Evolutionary conservation across 2,888 invertebrate species (phyloP).

Genomic region (Lymantria monacha): DNA sequence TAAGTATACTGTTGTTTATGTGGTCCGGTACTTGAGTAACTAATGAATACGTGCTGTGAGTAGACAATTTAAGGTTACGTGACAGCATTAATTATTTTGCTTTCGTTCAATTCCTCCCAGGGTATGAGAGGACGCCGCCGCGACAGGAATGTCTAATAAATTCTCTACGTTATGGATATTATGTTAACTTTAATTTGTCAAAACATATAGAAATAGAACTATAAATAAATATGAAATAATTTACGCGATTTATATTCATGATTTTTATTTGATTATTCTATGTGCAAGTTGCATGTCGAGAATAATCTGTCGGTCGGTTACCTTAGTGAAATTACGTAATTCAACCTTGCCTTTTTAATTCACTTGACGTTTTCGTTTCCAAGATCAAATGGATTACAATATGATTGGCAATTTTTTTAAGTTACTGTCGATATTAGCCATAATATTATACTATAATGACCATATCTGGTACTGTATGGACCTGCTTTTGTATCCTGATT

Average conservation of each 20-base stretch:
- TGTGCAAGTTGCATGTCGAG: background rate
- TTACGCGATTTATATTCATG: too few relatives aligned
- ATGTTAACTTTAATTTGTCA: too few relatives aligned
- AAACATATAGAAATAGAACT: too few relatives aligned
- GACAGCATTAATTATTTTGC: slow-evolving; percentile 57
- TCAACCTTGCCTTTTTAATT: background rate
- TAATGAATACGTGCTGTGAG: slow-evolving; percentile 52
- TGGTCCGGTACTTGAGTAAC: slow-evolving; percentile 35
- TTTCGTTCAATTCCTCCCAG: slow-evolving; percentile 44
- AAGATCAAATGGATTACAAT: too few relatives aligned
- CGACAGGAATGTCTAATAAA: slow-evolving; percentile 8
- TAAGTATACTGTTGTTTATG: too few relatives aligned
- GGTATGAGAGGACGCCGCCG: slow-evolving; percentile 11
- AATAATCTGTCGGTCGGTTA: background rate
- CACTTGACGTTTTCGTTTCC: background rate
- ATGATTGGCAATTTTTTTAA: too few relatives aligned
- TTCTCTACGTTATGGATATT: background rate
- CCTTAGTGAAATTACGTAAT: background rate
- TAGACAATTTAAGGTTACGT: slow-evolving; percentile 59
- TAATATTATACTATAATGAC: too few relatives aligned
- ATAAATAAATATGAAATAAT: too few relatives aligned
- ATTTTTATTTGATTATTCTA: too few relatives aligned
- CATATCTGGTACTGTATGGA: too few relatives aligned
- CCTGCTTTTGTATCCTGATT: too few relatives aligned
- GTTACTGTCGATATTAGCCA: too few relatives aligned